Conservation (phyloP, 2,113 vertebrate genomes). For the Pitta sordida region DNA sequence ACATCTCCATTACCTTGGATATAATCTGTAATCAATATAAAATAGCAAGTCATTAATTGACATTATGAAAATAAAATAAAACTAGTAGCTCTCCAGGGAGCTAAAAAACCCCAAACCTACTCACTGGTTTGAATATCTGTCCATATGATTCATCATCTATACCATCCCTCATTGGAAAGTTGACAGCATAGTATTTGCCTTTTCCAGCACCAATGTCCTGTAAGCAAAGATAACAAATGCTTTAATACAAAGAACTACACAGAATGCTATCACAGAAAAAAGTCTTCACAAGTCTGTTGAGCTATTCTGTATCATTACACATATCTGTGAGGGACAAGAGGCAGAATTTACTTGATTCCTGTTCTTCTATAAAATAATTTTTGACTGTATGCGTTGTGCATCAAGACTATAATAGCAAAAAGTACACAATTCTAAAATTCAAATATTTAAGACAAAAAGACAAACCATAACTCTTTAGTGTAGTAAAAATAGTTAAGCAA, state of each 20-base stretch:
- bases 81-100: neutral
- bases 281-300: neutral
- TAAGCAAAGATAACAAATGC: neutral
- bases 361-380: neutral
- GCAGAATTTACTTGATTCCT: neutral
- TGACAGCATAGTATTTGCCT: conserved; percentile 86
- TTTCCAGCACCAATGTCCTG: conserved; percentile 93
- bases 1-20: conserved; percentile 87
- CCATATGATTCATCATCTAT: conserved; percentile 85
- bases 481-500: neutral
- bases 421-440: neutral
- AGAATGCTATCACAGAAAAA: neutral
- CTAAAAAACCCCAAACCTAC: no score
- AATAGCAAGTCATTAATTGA: neutral
- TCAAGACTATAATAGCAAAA: neutral
- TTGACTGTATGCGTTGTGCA: neutral
- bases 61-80: neutral
- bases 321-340: neutral
- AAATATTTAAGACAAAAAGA: neutral
- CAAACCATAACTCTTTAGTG: neutral
- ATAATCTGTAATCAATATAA: conserved; percentile 72
- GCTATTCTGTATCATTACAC: neutral
- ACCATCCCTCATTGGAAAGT: conserved; percentile 85
- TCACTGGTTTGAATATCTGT: conserved; percentile 84
- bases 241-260: neutral